Evolutionary conservation across 2,888 invertebrate genomes (phyloP).

Genomic region (Trypoxylon attenuatum): DNA sequence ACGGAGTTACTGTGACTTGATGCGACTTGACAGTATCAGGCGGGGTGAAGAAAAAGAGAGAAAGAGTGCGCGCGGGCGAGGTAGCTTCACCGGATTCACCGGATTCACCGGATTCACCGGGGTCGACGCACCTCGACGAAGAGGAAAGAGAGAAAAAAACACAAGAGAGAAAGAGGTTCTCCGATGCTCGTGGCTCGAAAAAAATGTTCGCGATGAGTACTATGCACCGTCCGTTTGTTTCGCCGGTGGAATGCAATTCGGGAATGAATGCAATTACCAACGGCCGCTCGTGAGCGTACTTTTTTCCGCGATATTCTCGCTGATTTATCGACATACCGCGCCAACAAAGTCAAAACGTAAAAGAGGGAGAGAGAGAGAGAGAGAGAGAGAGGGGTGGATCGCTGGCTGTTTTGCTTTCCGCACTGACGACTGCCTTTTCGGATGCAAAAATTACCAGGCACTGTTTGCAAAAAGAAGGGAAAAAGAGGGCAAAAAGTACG

Average conservation of each 20-base stretch:
- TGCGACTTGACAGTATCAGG: no score
- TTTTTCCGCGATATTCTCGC: constrained; percentile 23
- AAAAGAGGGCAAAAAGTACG: not conserved
- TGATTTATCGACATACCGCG: constrained; percentile 33
- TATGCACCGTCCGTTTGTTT: constrained; percentile 8
- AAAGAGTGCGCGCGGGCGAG: not conserved
- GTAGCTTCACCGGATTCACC: no score
- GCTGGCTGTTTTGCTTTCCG: constrained; percentile 6
- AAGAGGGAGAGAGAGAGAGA: not conserved
- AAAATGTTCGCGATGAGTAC: not conserved
- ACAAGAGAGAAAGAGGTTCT: constrained; percentile 1
- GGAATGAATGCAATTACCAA: constrained; percentile 28
- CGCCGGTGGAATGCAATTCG: constrained; percentile 7
- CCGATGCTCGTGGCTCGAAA: constrained; percentile 17
- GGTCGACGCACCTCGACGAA: not conserved
- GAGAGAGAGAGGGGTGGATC: no score
- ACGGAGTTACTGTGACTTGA: no score
- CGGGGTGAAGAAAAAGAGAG: not conserved
- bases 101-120: constrained; percentile 5
- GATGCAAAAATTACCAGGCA: constrained; percentile 34
- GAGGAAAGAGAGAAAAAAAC: no score
- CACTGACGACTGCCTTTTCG: constrained; percentile 23
- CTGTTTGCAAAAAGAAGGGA: constrained; percentile 9
- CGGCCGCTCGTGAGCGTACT: constrained; percentile 9
- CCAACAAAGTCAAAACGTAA: not conserved